Evolutionary conservation across 2,888 invertebrate genomes (phyloP), one percentile per base, ranked within the genome.

Genomic region (Pollenia griseotomentosa): DNA sequence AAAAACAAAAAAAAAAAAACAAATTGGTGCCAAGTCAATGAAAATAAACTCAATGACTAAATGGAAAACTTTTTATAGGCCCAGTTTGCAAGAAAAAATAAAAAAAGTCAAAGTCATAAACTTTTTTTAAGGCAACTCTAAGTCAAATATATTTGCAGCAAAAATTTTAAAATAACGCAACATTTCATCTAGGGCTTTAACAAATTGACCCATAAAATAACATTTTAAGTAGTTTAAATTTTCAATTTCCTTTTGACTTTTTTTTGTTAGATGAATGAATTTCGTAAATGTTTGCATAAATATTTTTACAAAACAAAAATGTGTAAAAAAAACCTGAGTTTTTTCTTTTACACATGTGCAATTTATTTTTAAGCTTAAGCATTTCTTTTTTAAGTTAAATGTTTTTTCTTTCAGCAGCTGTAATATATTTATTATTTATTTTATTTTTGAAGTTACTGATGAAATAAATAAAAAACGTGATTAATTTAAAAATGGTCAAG

Each of bases 31-130:
- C 73, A 73, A 73, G 40, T 79, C 40, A 48, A 16, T 63, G 65
- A 75, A 75, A 75, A 44, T 23, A 33, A 57, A 40, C 23, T 44
- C 33, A 77, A 57, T 12, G 46, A 5, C 40, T 40, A 4, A 10
- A n/a, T 48, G 19, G 10, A 78, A 78, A 66, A 51, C 7, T 48
- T 61, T 66, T 42, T 51, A 65, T 10, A 59, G 12, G 46, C 59
- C 42, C 59, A 53, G 23, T 63, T 63, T 71, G 44, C n/a, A 42
- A 42, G 10, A 23, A 33, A 63, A 71, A 23, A 23, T 2, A 23
- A 2, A 63, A 71, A 61, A 70, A 80, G 42, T 80, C 70, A 80
- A 70, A 70, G 70, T 63, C 80, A 57, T 71, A 71, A 70, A 70
- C 11, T n/a, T 23, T 23, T 19, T 23, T 23, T 23, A 23, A 23